Evolutionary conservation across 2,797 vertebrate genomes (phyloP).

Genomic region (Halcyon badia): DNA sequence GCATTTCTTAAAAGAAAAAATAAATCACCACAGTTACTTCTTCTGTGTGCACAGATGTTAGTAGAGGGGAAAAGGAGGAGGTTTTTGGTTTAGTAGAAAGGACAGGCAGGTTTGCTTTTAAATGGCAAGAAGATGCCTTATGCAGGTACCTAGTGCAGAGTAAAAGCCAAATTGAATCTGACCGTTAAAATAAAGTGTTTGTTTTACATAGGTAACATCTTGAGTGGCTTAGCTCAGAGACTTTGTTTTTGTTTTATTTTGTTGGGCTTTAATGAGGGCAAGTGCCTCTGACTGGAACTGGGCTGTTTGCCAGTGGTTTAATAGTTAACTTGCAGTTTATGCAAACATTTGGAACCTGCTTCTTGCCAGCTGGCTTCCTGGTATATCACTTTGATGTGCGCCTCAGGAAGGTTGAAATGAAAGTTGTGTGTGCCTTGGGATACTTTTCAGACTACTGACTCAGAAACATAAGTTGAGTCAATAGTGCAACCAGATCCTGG

Average conservation of each 20-base stretch:
- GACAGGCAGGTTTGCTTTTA: background rate
- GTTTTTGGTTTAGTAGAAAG: background rate
- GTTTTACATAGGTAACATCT: constrained; percentile 13
- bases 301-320: constrained; percentile 49
- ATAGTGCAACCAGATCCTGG: background rate
- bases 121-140: background rate
- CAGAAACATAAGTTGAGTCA: constrained; percentile 37
- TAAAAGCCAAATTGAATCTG: background rate
- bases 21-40: background rate
- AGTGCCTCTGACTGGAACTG: constrained; percentile 39
- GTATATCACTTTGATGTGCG: constrained; percentile 56
- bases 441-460: constrained; percentile 57
- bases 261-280: constrained; percentile 36
- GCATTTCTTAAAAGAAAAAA: background rate
- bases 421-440: constrained; percentile 65
- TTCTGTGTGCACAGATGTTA: background rate
- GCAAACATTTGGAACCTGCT: constrained; percentile 43
- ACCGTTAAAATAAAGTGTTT: background rate
- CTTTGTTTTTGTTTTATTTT: constrained; percentile 57
- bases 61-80: background rate
- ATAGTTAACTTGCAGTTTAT: constrained; percentile 63
- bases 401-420: constrained; percentile 51
- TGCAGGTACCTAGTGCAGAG: background rate
- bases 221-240: constrained; percentile 37
- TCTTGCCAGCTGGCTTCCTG: constrained; percentile 62